Base-by-base conservation (phyloP, 2,797 vertebrate genomes). In the Enoplosus armatus region DNA sequence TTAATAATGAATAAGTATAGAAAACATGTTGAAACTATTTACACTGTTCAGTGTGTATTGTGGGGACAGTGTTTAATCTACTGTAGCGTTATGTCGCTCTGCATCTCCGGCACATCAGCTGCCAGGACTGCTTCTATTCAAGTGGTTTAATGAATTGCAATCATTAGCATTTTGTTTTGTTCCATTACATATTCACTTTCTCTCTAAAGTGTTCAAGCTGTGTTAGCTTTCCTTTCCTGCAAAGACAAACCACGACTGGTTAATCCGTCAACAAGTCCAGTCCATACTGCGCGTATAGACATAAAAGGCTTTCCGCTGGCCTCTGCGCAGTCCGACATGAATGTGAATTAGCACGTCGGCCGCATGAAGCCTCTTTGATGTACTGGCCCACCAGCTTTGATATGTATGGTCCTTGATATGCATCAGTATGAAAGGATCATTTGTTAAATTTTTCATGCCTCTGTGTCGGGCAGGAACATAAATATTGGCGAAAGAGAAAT, bases 361-460 rank as follows among this genome's bases (percentile, higher is more conserved):
- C 43, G 51, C 60, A 33, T 47, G 73, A 31, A 69, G 81, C 77
- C 8, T 54, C 85, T 93, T 90, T 92, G 88, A 93, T 92, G 77
- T 81, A 43, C 56, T 72, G 71, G 59, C 75, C 85, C 48, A 53
- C 62, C 24, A 59, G 80, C 87, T 90, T 91, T 91, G 81, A 90
- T 91, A 85, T 89, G 68, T 67, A 75, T 56, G 50, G 20, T 43
- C 75, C 74, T 75, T 80, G 67, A 89, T 88, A 81, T 85, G 72
- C 80, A 85, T 82, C 84, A 86, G 24, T 56, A 54, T 73, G 47
- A 79, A 66, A 55, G 37, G 67, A 70, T 82, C 29, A 80, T 83
- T 83, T 51, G 86, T 80, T 78, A 12, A 0, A 8, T 26, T 80
- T 83, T 79, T 59, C 43, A 33, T 24, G 35, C n/a, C 48, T 62